Evolutionary conservation across 1,140 invertebrate species (phyloP).

Genomic region (Musca vetustissima): DNA sequence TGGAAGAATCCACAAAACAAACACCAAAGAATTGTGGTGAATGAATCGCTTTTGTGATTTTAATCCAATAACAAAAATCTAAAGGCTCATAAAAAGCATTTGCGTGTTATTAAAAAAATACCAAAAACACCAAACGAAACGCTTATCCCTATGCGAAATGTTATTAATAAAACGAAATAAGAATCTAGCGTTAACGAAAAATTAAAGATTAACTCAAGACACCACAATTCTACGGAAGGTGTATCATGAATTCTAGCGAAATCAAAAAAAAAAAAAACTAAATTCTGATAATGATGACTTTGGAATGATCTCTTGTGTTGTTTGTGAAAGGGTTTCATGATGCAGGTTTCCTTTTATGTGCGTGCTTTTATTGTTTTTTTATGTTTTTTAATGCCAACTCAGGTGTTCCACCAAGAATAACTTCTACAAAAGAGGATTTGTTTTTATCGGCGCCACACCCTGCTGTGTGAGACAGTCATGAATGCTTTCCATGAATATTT

Average conservation of each 20-base stretch:
- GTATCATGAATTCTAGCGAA: background rate
- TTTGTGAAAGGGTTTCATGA: background rate
- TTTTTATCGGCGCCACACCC: slow-evolving; percentile 14
- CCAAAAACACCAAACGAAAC: too few relatives aligned
- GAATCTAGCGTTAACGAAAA: background rate
- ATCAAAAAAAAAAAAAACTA: background rate
- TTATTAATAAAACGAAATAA: slow-evolving; percentile 13
- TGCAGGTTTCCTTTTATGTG: background rate
- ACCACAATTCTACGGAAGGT: background rate
- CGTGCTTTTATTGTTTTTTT: background rate
- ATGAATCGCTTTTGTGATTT: background rate
- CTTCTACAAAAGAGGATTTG: background rate
- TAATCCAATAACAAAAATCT: background rate
- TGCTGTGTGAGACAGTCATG: slow-evolving; percentile 3
- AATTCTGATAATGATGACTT: background rate
- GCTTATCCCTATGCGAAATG: background rate
- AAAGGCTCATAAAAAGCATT: slow-evolving; percentile 2
- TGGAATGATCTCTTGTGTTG: background rate
- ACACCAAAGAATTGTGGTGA: background rate
- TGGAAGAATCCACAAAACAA: background rate
- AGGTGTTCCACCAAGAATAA: background rate
- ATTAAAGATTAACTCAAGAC: background rate
- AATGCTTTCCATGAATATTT: background rate
- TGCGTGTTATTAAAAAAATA: slow-evolving; percentile 9
- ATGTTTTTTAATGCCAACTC: background rate